A percentile compares a stretch with the other conserved stretches of the same genome.
These are phyloP conservation scores for Rhizomys pruinosus DNA, from an alignment of 2,113 vertebrate species.

Conservation along the genomic window DNA sequence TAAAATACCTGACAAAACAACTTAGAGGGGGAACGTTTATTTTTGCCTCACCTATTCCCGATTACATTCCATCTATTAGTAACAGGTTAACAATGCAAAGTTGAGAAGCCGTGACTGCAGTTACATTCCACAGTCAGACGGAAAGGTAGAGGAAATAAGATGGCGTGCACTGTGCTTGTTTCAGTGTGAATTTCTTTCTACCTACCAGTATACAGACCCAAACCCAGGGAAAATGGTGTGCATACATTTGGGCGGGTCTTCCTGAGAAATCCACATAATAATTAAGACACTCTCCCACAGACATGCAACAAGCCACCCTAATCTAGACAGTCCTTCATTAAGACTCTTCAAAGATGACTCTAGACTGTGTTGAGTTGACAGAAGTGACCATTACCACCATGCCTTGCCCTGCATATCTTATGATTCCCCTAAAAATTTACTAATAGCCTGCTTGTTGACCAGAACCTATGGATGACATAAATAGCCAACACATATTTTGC, in stretches of 20 bases:
- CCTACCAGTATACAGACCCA: neutral
- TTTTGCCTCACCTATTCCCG: too few relatives aligned
- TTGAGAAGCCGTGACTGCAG: too few relatives aligned
- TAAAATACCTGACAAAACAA: too few relatives aligned
- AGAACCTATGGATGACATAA: neutral
- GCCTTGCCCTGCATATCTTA: neutral
- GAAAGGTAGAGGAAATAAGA: neutral
- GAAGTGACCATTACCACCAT: neutral
- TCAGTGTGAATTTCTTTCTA: neutral
- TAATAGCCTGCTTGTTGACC: neutral
- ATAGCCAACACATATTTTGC: neutral
- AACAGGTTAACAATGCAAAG: too few relatives aligned
- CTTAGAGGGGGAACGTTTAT: too few relatives aligned
- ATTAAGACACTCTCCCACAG: neutral
- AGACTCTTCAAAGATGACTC: neutral
- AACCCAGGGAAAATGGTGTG: neutral
- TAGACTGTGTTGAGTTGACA: neutral
- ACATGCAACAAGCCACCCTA: neutral
- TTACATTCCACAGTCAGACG: too few relatives aligned
- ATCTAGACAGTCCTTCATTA: neutral
- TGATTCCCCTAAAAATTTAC: too few relatives aligned
- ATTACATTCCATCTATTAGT: too few relatives aligned
- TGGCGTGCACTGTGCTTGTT: neutral
- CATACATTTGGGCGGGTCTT: neutral
- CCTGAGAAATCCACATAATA: too few relatives aligned